phyloP scores from a whole-genome alignment of 2,888 invertebrate genomes.

The Synergus itoensis region DNA sequence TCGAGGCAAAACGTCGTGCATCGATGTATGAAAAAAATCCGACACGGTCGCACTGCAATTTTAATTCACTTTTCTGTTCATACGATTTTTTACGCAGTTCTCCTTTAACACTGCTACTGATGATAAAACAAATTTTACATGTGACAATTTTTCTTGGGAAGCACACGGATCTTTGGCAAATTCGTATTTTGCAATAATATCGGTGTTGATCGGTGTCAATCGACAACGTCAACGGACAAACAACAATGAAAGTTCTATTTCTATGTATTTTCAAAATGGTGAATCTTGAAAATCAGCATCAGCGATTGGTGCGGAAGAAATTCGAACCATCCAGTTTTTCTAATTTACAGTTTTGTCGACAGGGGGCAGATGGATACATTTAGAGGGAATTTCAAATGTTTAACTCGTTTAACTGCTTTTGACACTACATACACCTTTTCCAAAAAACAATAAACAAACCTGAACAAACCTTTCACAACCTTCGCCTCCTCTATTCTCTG shows the following conservation, averaged over 20 bases:
- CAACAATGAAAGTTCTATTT: conserved; percentile 33
- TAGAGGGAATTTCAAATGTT: neutral
- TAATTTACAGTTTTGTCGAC: no score
- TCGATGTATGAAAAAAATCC: conserved; percentile 2
- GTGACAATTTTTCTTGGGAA: neutral
- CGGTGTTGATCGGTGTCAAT: conserved; percentile 11
- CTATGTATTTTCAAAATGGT: conserved; percentile 24
- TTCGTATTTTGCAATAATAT: conserved; percentile 2
- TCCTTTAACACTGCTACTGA: neutral
- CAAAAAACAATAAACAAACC: no score
- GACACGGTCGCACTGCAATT: neutral
- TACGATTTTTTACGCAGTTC: neutral
- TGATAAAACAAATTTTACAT: neutral
- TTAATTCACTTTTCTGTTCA: conserved; percentile 14
- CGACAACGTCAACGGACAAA: conserved; percentile 46
- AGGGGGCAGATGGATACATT: neutral
- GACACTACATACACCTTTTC: neutral
- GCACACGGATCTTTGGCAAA: neutral
- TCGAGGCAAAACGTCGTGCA: conserved; percentile 1
- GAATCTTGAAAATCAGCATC: neutral
- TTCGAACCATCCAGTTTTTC: neutral
- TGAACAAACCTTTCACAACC: no score
- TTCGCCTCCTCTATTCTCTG: neutral
- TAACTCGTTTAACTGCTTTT: neutral
- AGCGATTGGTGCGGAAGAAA: neutral